phyloP scores from a whole-genome alignment of 1,140 invertebrate species.

The Apis cerana region DNA sequence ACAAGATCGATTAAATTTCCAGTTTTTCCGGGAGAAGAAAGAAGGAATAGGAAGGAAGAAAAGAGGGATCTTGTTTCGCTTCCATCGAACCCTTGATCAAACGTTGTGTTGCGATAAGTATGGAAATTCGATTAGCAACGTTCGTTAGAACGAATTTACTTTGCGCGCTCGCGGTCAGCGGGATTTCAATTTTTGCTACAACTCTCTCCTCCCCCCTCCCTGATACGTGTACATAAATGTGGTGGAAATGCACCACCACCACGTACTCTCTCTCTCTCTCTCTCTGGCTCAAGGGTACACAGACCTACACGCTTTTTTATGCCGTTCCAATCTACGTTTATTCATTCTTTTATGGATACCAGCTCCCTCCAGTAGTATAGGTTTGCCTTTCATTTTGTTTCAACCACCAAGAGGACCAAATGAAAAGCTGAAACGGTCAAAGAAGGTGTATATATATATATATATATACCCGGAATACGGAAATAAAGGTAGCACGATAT shows the following conservation, averaged over 20 bases:
- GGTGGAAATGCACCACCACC: constrained; percentile 26
- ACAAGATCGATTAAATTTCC: neutral
- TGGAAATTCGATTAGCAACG: constrained; percentile 52
- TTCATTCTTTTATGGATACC: constrained; percentile 71
- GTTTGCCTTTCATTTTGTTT: constrained; percentile 73
- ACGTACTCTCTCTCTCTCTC: neutral
- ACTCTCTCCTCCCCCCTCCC: neutral
- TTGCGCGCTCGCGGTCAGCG: constrained; percentile 32
- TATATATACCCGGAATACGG: too few relatives aligned
- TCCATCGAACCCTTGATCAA: constrained; percentile 21
- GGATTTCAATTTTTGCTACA: constrained; percentile 53
- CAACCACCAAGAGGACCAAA: constrained; percentile 61
- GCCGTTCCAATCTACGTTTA: constrained; percentile 74
- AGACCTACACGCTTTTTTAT: constrained; percentile 60
- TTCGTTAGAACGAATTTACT: constrained; percentile 60
- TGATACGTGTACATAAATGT: constrained; percentile 37
- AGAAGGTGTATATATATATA: neutral
- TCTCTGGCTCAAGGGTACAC: neutral
- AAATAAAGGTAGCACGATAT: constrained; percentile 45
- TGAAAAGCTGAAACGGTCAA: constrained; percentile 61
- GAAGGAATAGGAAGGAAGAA: neutral
- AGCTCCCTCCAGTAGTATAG: constrained; percentile 8
- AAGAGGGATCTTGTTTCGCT: neutral
- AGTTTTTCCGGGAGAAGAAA: neutral
- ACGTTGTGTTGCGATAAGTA: constrained; percentile 31